Percentiles rank a stretch among this genome's conserved stretches.
Conservation (phyloP, 2,797 vertebrate genomes). For the Karalla daura region DNA sequence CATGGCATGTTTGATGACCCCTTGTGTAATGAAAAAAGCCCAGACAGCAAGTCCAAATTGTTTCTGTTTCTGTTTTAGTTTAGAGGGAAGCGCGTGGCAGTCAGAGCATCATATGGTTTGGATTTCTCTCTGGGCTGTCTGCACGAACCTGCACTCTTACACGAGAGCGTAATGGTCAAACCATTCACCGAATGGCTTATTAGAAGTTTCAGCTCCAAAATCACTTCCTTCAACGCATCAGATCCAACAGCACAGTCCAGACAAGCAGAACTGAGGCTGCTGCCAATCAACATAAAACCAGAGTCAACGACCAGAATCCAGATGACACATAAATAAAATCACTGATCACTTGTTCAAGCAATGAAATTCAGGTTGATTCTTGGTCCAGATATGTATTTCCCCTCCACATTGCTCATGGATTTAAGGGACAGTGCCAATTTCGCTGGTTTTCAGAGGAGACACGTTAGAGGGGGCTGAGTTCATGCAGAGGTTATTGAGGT, state of each 20-base stretch:
- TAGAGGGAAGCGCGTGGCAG: slow-evolving; percentile 2
- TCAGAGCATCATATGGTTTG: slow-evolving; percentile 14
- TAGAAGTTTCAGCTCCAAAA: neutral
- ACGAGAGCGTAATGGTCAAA: neutral
- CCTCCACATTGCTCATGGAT: neutral
- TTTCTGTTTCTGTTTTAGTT: slow-evolving; percentile 41
- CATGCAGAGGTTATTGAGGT: neutral
- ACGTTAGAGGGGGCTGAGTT: neutral
- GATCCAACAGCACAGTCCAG: neutral
- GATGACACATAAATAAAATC: neutral
- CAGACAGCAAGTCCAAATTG: slow-evolving; percentile 36
- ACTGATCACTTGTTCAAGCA: too few relatives aligned
- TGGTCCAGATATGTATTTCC: neutral
- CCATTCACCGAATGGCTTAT: neutral
- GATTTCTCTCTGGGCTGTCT: slow-evolving; percentile 17
- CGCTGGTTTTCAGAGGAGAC: neutral
- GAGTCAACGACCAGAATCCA: neutral
- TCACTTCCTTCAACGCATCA: too few relatives aligned
- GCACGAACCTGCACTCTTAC: slow-evolving; percentile 7
- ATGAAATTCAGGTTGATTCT: too few relatives aligned
- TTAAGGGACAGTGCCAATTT: neutral
- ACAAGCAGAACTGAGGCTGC: neutral
- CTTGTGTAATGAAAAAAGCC: slow-evolving; percentile 34
- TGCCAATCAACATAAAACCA: neutral
- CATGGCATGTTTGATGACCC: slow-evolving; percentile 40